Evolutionary conservation across 2,888 invertebrate genomes (phyloP).

Genomic region (Sesia apiformis): DNA sequence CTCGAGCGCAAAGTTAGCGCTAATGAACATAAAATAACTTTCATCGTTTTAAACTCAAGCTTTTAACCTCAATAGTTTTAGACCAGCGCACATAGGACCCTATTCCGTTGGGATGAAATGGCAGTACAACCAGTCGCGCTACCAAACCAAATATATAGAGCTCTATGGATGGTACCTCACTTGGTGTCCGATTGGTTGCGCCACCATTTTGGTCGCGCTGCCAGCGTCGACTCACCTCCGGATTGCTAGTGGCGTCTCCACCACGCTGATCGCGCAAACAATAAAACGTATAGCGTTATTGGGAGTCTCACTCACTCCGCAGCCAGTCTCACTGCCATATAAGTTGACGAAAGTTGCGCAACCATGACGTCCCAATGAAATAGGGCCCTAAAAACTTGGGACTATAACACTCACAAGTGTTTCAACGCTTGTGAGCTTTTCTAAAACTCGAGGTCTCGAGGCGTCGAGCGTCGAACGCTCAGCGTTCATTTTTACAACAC

Average conservation of each 20-base stretch:
- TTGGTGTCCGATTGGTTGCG: background rate
- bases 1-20: no score
- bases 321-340: background rate
- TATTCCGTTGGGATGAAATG: background rate
- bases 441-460: no score
- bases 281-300: background rate
- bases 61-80: no score
- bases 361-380: background rate
- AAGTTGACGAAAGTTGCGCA: no score
- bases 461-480: no score
- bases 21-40: no score
- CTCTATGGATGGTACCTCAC: no score
- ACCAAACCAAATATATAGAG: background rate
- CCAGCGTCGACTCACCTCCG: background rate
- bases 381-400: background rate
- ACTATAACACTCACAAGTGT: no score
- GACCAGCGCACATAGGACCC: background rate
- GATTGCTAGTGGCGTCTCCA: background rate
- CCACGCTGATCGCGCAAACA: background rate
- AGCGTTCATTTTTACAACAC: no score
- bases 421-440: no score
- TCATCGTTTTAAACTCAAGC: no score
- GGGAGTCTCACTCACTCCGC: background rate
- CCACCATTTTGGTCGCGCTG: background rate
- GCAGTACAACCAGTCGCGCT: background rate